Base-by-base conservation (phyloP, 2,888 invertebrate species). In the Megalurothrips usitatus region DNA sequence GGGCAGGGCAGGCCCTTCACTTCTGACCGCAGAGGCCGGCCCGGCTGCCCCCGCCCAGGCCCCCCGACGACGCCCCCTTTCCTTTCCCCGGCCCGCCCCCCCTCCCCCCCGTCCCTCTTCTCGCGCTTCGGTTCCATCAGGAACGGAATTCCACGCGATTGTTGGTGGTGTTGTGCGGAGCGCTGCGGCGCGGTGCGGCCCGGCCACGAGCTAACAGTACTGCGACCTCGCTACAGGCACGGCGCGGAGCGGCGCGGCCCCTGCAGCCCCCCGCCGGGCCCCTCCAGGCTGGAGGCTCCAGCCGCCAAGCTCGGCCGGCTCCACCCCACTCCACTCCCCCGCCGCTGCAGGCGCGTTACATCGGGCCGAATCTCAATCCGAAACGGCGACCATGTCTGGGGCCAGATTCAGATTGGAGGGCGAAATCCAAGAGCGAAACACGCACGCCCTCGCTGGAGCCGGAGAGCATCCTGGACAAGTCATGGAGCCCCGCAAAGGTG, bases 31-130 rank as follows among this genome's bases (percentile, higher is more conserved):
- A 43, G 34, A 43, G 34, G n/a, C n/a, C n/a, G n/a, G n/a, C n/a
- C n/a, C n/a, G n/a, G n/a, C n/a, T 6, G 34, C 34, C 34, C 6
- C 34, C 34, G 3, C 34, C 34, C 34, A 2, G 3, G 3, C n/a
- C 58, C 58, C 19, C 58, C 12, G 58, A 17, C 17, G 58, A n/a
- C 58, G n/a, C 17, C n/a, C 58, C 19, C 58, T 58, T 58, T 17
- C 52, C 14, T 52, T 52, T 52, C 52, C 58, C 58, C 58, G 58
- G 19, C 58, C 10, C 88, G 86, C 58, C 14, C 58, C 58, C 19
- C 58, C 58, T 17, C 58, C 14, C 58, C 58, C 14, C 58, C 19
- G 19, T 2, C 34, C 34, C 34, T 6, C 34, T 2, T 43, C 34
- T 43, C 58, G 58, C 17, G n/a, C 58, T 58, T n/a, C 58, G 17